Base-by-base conservation (phyloP, 2,888 invertebrate genomes). In the Meiosimyza decipiens region DNA sequence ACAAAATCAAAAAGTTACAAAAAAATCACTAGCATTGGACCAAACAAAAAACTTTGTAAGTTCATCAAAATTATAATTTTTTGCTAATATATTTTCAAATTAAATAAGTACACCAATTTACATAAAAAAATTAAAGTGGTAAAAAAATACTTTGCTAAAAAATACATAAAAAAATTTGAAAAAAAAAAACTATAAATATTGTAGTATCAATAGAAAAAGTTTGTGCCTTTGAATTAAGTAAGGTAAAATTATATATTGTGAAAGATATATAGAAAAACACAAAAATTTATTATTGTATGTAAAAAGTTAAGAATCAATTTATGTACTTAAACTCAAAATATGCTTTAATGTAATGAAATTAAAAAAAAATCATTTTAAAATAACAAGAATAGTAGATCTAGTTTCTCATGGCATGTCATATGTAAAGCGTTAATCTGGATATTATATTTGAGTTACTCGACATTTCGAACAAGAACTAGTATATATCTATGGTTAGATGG, bases 181-280 rank as follows among this genome's bases (percentile, higher is more conserved):
- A 57, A 65, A 18, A 52, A 49, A 65, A 60, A 33, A 69, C 16
- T 59, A n/a, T 51, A 59, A 62, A 28, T 22, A 59, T 59, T 67
- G 65, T 65, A 71, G 49, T 28, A 51, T 33, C 33, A 64, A 64
- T 64, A 64, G 49, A 67, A 47, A 28, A 72, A 72, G 72, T 72
- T 72, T 67, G 72, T 72, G 72, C 72, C 72, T 72, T 71, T 72
- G 52, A 51, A 55, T 52, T 72, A 72, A 62, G 63, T 52, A 66
- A 60, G 60, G 51, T 47, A 71, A 47, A 71, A 47, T 13, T 40
- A 64, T 28, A 64, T 49, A 51, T 50, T 47, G 16, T 13, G 40
- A 63, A 63, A 6, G 18, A 7, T 40, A 40, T 40, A 40, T 40
- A 40, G 9, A 40, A 9, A 40, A 40, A 40, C 6, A 40, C 40